Evolutionary conservation across 2,797 vertebrate genomes (phyloP).

Genomic region (Borostomias antarcticus): DNA sequence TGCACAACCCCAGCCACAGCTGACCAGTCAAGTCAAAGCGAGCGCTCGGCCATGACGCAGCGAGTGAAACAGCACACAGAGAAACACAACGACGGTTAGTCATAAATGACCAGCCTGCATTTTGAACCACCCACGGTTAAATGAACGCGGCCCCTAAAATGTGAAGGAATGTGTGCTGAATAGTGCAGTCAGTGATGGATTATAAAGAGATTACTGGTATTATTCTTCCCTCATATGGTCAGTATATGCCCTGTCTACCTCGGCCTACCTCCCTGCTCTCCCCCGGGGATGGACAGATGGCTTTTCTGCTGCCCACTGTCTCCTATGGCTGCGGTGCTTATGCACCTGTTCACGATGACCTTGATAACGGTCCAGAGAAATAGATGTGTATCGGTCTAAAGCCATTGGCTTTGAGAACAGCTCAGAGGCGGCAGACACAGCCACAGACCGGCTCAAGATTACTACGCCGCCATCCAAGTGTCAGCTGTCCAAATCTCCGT

Average conservation of each 20-base stretch:
- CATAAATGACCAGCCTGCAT: background rate
- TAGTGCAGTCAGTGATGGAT: too few species aligned
- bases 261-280: background rate
- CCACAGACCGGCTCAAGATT: conserved; percentile 10
- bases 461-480: background rate
- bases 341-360: conserved; percentile 66
- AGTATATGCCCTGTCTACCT: background rate
- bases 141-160: background rate
- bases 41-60: conserved; percentile 2
- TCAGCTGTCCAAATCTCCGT: conserved; percentile 43
- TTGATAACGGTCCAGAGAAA: conserved; percentile 45
- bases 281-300: conserved; percentile 28
- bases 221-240: background rate
- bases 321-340: conserved; percentile 29
- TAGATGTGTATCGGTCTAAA: conserved; percentile 38
- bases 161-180: background rate
- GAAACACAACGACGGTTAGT: conserved; percentile 5
- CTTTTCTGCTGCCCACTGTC: conserved; percentile 56
- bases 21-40: background rate
- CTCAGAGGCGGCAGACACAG: conserved; percentile 14
- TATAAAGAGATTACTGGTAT: too few species aligned
- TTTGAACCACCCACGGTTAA: background rate
- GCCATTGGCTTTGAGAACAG: conserved; percentile 29
- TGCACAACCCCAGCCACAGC: background rate
- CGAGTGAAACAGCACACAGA: background rate